These are phyloP conservation scores for Astreopora myriophthalma DNA, from an alignment of 64 coral and sea anemone genomes.

Conservation along the genomic window DNA sequence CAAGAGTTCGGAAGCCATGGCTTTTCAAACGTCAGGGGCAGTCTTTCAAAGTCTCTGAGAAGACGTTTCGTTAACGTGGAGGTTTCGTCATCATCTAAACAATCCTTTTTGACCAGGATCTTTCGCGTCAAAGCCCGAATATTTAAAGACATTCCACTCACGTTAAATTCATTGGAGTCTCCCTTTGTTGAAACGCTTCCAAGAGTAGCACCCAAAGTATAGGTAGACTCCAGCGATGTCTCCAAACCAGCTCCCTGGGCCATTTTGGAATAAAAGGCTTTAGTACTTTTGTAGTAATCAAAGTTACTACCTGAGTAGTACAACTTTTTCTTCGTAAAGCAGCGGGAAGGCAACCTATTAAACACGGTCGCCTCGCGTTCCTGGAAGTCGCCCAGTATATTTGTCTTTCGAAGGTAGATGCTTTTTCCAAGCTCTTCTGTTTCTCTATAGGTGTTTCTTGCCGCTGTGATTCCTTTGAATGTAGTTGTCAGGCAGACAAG, in stretches of 20 bases:
- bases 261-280: constrained; percentile 19
- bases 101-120: constrained; percentile 7
- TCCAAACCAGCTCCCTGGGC: constrained; percentile 11
- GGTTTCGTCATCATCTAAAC: constrained; percentile 2
- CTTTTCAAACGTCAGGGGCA: constrained; percentile 16
- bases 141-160: background rate
- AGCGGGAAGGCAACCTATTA: background rate
- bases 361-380: background rate
- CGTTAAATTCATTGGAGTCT: constrained; percentile 1
- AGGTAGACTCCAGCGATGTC: background rate
- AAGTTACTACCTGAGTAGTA: background rate
- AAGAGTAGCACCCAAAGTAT: constrained; percentile 18
- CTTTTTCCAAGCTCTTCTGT: background rate
- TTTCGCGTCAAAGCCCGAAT: background rate
- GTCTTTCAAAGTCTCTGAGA: constrained; percentile 20
- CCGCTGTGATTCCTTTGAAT: background rate
- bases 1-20: constrained; percentile 58
- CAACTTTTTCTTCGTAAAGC: background rate
- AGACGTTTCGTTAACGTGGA: background rate
- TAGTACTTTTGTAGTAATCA: constrained; percentile 12
- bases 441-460: background rate
- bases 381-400: background rate
- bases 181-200: background rate
- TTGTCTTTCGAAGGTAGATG: background rate
- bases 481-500: background rate